Evolutionary conservation across 2,888 invertebrate genomes (phyloP).

Genomic region (Macaria liturata): DNA sequence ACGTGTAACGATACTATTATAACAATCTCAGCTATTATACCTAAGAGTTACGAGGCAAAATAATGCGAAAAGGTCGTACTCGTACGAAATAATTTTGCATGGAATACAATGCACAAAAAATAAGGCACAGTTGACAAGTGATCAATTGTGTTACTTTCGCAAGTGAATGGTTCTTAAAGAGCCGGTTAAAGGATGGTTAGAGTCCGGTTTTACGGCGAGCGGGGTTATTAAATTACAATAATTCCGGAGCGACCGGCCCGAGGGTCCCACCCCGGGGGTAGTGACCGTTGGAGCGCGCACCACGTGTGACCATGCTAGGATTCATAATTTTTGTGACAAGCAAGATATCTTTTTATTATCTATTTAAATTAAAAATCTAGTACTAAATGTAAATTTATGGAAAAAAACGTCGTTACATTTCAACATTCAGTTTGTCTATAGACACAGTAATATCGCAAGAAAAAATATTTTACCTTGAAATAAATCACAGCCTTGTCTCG

Average conservation of each 20-base stretch:
- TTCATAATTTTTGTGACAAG: neutral
- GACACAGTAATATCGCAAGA: no score
- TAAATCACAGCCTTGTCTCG: no score
- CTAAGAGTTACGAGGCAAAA: slow-evolving; percentile 59
- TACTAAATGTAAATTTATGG: no score
- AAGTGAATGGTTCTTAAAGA: slow-evolving; percentile 61
- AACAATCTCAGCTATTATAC: slow-evolving; percentile 27
- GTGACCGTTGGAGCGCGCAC: slow-evolving; percentile 35
- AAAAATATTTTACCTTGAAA: no score
- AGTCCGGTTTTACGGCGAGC: slow-evolving; percentile 34
- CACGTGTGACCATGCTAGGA: slow-evolving; percentile 7
- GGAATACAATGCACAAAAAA: slow-evolving; percentile 38
- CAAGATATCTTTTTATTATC: neutral
- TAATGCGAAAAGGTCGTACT: slow-evolving; percentile 56
- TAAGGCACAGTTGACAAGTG: slow-evolving; percentile 67
- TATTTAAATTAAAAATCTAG: no score
- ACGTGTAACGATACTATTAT: slow-evolving; percentile 61
- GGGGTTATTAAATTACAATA: slow-evolving; percentile 78
- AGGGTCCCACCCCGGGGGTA: slow-evolving; percentile 37
- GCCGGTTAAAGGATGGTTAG: slow-evolving; percentile 51
- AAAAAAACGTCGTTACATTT: no score
- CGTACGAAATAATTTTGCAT: slow-evolving; percentile 27
- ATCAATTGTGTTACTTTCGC: slow-evolving; percentile 72
- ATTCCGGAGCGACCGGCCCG: slow-evolving; percentile 46
- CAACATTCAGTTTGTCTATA: no score